phyloP scores from a whole-genome alignment of 2,888 invertebrate genomes.

The Euplexia lucipara region DNA sequence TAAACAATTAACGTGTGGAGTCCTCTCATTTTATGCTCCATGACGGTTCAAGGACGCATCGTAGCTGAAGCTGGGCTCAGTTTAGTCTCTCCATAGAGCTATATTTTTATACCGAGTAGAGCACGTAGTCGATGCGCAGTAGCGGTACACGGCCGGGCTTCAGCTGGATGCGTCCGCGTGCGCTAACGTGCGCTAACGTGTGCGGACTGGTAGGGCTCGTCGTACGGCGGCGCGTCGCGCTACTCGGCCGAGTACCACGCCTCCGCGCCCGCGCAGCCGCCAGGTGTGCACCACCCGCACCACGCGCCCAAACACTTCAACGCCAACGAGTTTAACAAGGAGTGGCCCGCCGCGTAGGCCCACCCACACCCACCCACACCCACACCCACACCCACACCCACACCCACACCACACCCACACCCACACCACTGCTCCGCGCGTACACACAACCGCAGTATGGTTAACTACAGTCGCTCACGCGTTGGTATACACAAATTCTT shows the following conservation, averaged over 20 bases:
- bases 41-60: constrained; percentile 72
- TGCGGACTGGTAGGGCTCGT: constrained; percentile 83
- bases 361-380: constrained; percentile 14
- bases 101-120: constrained; percentile 72
- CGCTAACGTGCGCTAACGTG: constrained; percentile 38
- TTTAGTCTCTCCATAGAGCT: constrained; percentile 65
- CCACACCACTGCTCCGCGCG: constrained; percentile 42
- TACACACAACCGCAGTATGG: constrained; percentile 57
- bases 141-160: constrained; percentile 63
- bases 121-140: constrained; percentile 47
- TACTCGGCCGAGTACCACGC: constrained; percentile 87
- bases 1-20: constrained; percentile 25
- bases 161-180: constrained; percentile 65
- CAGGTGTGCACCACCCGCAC: constrained; percentile 90
- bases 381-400: neutral
- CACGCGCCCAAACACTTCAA: constrained; percentile 91
- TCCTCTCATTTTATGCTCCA: constrained; percentile 71
- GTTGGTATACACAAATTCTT: constrained; percentile 56
- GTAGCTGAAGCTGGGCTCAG: constrained; percentile 70
- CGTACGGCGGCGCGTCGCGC: constrained; percentile 90
- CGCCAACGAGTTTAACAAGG: constrained; percentile 90
- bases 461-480: constrained; percentile 62
- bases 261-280: constrained; percentile 84
- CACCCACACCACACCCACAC: neutral
- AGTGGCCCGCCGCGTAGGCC: constrained; percentile 89